A percentile compares a stretch with the other conserved stretches of the same genome.
Conservation (phyloP, 1,140 invertebrate species). For the Drosophila bocki region DNA sequence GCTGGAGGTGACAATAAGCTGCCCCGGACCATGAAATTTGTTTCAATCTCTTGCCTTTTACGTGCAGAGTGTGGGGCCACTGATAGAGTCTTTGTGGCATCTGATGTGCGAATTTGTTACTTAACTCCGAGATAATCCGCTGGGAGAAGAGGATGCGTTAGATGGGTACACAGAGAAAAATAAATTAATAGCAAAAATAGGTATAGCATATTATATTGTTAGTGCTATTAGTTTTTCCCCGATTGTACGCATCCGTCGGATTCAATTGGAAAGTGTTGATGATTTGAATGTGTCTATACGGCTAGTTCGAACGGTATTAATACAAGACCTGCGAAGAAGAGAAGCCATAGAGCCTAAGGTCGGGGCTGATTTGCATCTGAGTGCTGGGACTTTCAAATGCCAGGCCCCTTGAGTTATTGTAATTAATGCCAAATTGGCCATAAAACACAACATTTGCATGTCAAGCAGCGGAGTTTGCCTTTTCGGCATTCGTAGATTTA, state of each 20-base stretch:
- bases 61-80: constrained; percentile 44
- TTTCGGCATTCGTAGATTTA: constrained; percentile 52
- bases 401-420: constrained; percentile 64
- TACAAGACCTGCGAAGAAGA: constrained; percentile 56
- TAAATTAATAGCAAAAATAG: background rate
- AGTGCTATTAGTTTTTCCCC: background rate
- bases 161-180: constrained; percentile 69
- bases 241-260: constrained; percentile 6
- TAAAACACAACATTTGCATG: constrained; percentile 84
- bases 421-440: constrained; percentile 83
- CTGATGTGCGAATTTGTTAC: constrained; percentile 85
- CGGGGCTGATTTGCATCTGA: constrained; percentile 50
- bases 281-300: constrained; percentile 8
- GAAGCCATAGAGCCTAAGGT: constrained; percentile 28
- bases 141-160: constrained; percentile 54
- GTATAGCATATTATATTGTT: background rate
- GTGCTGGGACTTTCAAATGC: constrained; percentile 58
- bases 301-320: constrained; percentile 17
- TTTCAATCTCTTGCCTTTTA: constrained; percentile 78
- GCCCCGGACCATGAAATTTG: constrained; percentile 68
- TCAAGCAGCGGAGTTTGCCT: constrained; percentile 65
- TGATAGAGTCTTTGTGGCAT: constrained; percentile 82
- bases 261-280: constrained; percentile 24
- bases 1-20: constrained; percentile 80
- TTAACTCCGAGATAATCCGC: constrained; percentile 60